phyloP scores from a whole-genome alignment of 2,797 vertebrate species.

The Natrix natrix region DNA sequence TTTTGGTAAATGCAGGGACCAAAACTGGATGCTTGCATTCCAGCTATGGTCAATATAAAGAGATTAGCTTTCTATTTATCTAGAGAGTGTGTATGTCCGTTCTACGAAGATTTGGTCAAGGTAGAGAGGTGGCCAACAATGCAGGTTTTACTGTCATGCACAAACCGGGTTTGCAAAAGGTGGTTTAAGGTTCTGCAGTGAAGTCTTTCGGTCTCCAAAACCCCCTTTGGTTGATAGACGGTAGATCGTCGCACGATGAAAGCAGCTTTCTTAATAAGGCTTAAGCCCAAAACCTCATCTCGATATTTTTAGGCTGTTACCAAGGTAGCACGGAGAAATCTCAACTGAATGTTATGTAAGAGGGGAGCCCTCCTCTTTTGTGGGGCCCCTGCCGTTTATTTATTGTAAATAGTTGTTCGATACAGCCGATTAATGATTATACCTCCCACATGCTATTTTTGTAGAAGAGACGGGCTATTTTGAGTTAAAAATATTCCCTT shows the following conservation, averaged over 20 bases:
- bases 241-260: constrained; percentile 74
- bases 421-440: constrained; percentile 75
- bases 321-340: constrained; percentile 80
- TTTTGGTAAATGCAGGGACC: no score
- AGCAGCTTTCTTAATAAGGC: constrained; percentile 75
- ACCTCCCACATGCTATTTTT: constrained; percentile 90
- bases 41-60: no score
- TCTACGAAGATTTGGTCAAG: no score
- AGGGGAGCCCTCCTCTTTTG: constrained; percentile 68
- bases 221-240: constrained; percentile 65
- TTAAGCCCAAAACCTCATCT: constrained; percentile 76
- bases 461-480: constrained; percentile 80
- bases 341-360: constrained; percentile 80
- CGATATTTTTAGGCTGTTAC: constrained; percentile 83
- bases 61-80: no score
- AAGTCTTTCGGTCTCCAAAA: constrained; percentile 55
- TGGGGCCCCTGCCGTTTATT: constrained; percentile 67
- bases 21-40: no score
- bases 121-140: no score
- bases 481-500: constrained; percentile 77
- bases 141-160: not conserved
- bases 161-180: not conserved
- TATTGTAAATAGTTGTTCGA: constrained; percentile 86
- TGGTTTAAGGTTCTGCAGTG: constrained; percentile 39
- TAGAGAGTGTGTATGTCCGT: no score